Base-by-base conservation (phyloP, 2,113 vertebrate genomes). In the Donacobius atricapilla region DNA sequence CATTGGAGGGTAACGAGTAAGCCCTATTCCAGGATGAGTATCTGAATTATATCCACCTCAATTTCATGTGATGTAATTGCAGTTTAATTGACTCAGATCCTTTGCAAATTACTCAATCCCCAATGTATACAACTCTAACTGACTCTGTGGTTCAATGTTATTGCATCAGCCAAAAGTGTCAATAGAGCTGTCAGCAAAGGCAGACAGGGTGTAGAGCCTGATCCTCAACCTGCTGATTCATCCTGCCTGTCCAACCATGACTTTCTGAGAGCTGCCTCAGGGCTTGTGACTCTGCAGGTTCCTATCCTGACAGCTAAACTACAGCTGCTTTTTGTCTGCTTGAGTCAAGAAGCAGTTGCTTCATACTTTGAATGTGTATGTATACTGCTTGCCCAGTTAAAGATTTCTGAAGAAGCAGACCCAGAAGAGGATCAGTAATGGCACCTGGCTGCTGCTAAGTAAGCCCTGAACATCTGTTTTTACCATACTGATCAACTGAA, bases 11-110 rank as follows among this genome's bases (percentile, higher is more conserved):
- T 51, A 94, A 77, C 40, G 16, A 77, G 24, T 92, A 88, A 68
- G 42, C 71, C 71, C 28, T 70, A 19, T 47, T 90, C 40, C 85
- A 65, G 27, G 39, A 48, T 54, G 79, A 90, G 35, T 65, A 56
- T 90, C 50, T 80, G 73, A 93, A 88, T 95, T 85, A 64, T 76
- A 80, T 60, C 73, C 25, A 35, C 56, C 61, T 56, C 51, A 72
- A 42, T 83, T 91, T 85, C 51, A 63, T 83, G 58, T 91, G 54
- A 71, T 71, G 31, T 60, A 91, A 86, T 35, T 91, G 47, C 25
- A 48, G 71, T 94, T 94, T 93, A 92, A 93, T 90, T 87, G 42
- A 71, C 75, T 93, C 44, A 15, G 31, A 60, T 90, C 15, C 58
- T 87, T 90, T 91, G 61, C 83, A 91, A 94, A 93, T 94, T 86